Base-by-base conservation (phyloP, 1,140 invertebrate genomes). In the Achroia grisella region DNA sequence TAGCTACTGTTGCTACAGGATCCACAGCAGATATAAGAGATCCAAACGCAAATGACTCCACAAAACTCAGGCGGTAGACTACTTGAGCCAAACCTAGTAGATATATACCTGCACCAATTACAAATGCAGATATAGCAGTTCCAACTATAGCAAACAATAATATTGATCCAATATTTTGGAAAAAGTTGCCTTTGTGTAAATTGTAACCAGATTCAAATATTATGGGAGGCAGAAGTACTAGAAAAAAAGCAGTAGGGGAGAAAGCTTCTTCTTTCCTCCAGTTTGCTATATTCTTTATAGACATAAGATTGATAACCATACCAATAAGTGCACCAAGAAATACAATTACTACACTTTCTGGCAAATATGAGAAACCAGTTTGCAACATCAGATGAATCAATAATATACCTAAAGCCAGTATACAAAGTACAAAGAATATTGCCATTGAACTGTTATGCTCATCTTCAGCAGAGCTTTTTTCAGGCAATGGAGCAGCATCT, bases 151-250 rank as follows among this genome's bases (percentile, higher is more conserved):
- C 97, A 91, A 99, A 99, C 0, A 99, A 92, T 50, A 99, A 77
- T 56, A 95, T 95, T 4, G 93, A 97, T 14, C 96, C 97, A 75
- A 99, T 97, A 72, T 98, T 99, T 87, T 98, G 97, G 78, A 99
- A 99, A 72, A 99, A 99, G 72, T 99, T 99, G 40, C 97, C 97
- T 84, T 99, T 99, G 68, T 99, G 97, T 36, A 99, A 89, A 90
- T 99, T 99, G 73, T 99, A 99, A 3, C 98, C 98, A 3, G 97
- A 98, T 86, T 99, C 98, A 89, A 99, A 99, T 58, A 99, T 99
- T 34, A 99, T 99, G 0, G 98, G 98, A 4, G 98, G 98, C n/a
- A 99, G 76, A 0, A 99, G 88, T 0, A 99, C 94, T 34, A 99
- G 88, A 66, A 99, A 99, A 76, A 99, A 99, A 8, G 97, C 95